A percentile compares a stretch with the other conserved stretches of the same genome.
Conservation (phyloP, 2,113 vertebrate genomes). For the Lophotis ruficrista region DNA sequence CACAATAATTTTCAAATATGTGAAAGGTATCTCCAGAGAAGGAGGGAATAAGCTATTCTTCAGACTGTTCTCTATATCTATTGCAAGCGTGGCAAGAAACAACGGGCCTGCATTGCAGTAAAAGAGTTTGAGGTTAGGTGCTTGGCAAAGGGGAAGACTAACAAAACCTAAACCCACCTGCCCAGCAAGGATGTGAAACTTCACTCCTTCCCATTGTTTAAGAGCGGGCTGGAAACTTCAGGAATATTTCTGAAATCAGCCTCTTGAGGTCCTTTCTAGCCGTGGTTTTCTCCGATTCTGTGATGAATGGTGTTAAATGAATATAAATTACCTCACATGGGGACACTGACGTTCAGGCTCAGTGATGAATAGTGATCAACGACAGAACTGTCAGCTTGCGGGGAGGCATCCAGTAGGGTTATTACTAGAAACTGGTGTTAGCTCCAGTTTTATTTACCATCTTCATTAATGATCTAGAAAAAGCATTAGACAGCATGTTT, state of each 20-base stretch:
- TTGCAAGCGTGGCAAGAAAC: not conserved
- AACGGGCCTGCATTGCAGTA: not conserved
- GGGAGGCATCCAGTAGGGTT: constrained; percentile 49
- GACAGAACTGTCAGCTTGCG: constrained; percentile 51
- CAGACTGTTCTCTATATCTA: not conserved
- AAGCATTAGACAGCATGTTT: constrained; percentile 13
- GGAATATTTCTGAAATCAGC: constrained; percentile 27
- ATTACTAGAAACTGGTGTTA: constrained; percentile 56
- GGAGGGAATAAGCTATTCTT: not conserved
- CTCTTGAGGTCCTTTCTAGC: constrained; percentile 28
- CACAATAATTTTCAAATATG: not conserved
- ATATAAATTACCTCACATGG: constrained; percentile 57
- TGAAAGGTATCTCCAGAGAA: not conserved
- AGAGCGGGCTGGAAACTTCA: not conserved
- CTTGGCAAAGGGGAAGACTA: not conserved
- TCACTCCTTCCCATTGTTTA: not conserved
- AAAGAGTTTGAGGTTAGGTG: not conserved
- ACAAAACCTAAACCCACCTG: not conserved
- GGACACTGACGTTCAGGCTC: constrained; percentile 12
- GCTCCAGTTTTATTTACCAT: constrained; percentile 54
- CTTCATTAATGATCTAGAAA: constrained; percentile 64
- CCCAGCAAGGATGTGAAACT: not conserved
- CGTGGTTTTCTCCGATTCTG: constrained; percentile 31
- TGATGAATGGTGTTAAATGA: constrained; percentile 59
- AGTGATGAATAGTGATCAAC: constrained; percentile 60